Evolutionary conservation across 2,797 vertebrate genomes (phyloP), one percentile per base, ranked within the genome.

Genomic region (Epinephelus malabaricus): DNA sequence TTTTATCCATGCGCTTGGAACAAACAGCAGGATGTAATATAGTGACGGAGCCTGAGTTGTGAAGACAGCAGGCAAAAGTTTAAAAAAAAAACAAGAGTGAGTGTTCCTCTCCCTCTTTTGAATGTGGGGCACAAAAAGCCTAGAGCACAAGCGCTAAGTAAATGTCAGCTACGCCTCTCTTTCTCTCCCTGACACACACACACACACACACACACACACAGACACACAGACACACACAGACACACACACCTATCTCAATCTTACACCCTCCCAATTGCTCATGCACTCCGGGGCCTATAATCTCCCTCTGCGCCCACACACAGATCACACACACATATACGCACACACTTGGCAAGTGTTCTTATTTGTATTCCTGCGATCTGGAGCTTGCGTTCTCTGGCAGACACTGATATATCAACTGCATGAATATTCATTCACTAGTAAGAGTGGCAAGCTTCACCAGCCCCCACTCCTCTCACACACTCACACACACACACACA

Each of bases 281-380:
- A 70, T 76, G 78, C 76, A 89, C 88, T 90, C 78, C 23, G 12
- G 62, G 76, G 80, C 85, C 82, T 89, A 80, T 88, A 91, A 92
- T 92, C 88, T 89, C 76, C 88, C 73, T 73, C 63, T 84, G 74
- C 30, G 65, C 90, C 82, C 90, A 85, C 90, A 81, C 86, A 84
- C 73, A 78, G 47, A 83, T 59, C 64, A 66, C 76, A 78, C 73
- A 50, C 69, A 47, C 40, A 65, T 27, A 78, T 55, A 67, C n/a
- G 8, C 69, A 85, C 84, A 84, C 78, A 82, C 30, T 75, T 73
- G 80, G 85, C 81, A 88, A 78, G 69, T 85, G 76, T 83, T 90
- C 85, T 88, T 89, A 92, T 94, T 95, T 92, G 89, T 92, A 91
- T 93, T 92, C 89, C 81, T 89, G 81, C 64, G 76, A 90, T 91